phyloP scores from a whole-genome alignment of 2,797 vertebrate genomes.

The Myotis pilosus region DNA sequence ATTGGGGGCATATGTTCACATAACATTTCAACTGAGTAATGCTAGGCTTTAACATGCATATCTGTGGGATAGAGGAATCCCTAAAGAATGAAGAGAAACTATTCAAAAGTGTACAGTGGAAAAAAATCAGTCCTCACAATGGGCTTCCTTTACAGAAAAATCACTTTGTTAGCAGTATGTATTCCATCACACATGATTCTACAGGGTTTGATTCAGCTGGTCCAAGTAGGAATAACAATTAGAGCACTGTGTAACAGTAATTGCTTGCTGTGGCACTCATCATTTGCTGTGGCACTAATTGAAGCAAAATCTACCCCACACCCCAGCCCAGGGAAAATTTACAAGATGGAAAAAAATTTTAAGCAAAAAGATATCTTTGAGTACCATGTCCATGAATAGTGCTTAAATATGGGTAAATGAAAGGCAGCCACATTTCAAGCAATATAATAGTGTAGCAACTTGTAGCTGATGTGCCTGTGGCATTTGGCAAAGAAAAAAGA shows the following conservation, averaged over 20 bases:
- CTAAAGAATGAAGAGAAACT: conserved; percentile 62
- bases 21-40: conserved; percentile 58
- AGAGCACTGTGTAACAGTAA: conserved; percentile 71
- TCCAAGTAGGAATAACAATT: conserved; percentile 74
- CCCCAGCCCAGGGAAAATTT: background rate
- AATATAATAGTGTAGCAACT: background rate
- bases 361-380: conserved; percentile 73
- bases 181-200: conserved; percentile 63
- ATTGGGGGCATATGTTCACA: background rate
- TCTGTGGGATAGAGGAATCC: conserved; percentile 61
- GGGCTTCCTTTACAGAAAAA: conserved; percentile 71
- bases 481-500: conserved; percentile 14
- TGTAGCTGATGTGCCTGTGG: background rate
- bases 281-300: conserved; percentile 51
- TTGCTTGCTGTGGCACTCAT: conserved; percentile 68
- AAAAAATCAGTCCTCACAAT: conserved; percentile 76
- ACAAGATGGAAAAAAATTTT: conserved; percentile 55
- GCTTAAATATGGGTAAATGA: background rate
- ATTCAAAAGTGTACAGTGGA: conserved; percentile 69
- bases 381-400: conserved; percentile 50
- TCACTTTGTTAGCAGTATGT: conserved; percentile 55
- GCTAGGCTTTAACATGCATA: conserved; percentile 35
- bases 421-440: background rate
- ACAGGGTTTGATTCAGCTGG: conserved; percentile 71
- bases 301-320: conserved; percentile 67